Conservation (phyloP, 1,140 invertebrate genomes). For the Bombus affinis region DNA sequence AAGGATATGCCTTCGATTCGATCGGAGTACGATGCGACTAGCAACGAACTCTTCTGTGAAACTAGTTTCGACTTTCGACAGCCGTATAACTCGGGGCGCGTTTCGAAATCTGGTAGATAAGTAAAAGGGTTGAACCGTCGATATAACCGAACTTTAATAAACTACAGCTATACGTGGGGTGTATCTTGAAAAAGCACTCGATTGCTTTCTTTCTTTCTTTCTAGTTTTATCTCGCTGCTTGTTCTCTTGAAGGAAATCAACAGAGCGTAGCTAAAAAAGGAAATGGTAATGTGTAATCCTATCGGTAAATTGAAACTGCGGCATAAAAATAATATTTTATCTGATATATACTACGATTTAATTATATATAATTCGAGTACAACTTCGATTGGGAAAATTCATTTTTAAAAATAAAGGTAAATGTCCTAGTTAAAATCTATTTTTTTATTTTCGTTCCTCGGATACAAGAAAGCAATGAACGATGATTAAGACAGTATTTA, state of each 20-base stretch:
- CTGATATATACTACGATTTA: background rate
- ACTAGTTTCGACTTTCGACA: constrained; percentile 68
- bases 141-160: constrained; percentile 67
- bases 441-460: background rate
- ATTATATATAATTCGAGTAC: background rate
- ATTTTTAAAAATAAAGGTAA: background rate
- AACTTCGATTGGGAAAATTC: background rate
- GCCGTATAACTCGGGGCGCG: constrained; percentile 56
- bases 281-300: background rate
- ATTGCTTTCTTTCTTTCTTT: background rate
- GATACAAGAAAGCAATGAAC: too few species aligned
- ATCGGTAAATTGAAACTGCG: too few species aligned
- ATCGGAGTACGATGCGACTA: background rate
- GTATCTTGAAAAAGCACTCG: background rate
- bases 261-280: constrained; percentile 43
- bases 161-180: constrained; percentile 32
- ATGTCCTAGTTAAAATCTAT: background rate
- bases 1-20: constrained; percentile 48
- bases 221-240: background rate
- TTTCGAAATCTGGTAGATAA: constrained; percentile 57
- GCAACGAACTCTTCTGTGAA: constrained; percentile 46
- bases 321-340: background rate
- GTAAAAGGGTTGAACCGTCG: constrained; percentile 37
- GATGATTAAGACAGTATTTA: background rate
- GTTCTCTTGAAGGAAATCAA: background rate